Conservation (phyloP, 2,888 invertebrate genomes). For the Cantharis rustica region DNA sequence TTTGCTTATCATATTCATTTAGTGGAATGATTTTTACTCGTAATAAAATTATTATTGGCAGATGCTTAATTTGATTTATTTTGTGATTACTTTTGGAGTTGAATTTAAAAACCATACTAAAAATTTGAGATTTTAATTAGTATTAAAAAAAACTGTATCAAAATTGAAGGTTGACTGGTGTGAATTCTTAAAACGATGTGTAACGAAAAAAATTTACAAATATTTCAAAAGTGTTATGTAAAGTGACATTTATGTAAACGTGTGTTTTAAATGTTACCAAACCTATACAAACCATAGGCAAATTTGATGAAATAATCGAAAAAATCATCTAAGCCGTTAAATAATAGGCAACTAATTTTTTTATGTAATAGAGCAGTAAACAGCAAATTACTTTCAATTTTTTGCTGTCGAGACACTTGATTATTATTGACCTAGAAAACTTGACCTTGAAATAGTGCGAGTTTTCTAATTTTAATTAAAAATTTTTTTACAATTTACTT, state of each 20-base stretch:
- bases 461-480: background rate
- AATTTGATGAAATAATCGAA: background rate
- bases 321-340: background rate
- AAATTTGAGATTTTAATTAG: background rate
- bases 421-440: background rate
- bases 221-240: background rate
- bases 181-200: background rate
- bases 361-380: background rate
- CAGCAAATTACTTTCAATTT: background rate
- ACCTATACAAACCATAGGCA: background rate
- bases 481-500: background rate
- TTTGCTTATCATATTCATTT: too few species aligned
- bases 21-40: too few species aligned
- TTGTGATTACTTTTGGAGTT: too few species aligned
- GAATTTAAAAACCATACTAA: background rate
- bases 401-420: background rate
- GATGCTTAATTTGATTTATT: too few species aligned
- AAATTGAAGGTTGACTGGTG: background rate
- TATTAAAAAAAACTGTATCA: background rate
- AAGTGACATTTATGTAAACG: background rate
- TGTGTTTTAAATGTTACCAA: background rate
- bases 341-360: background rate
- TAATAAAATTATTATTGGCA: too few species aligned
- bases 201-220: background rate
- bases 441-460: background rate